Base-by-base conservation (phyloP, 1,140 invertebrate species). In the Eupristina koningsbergeri region DNA sequence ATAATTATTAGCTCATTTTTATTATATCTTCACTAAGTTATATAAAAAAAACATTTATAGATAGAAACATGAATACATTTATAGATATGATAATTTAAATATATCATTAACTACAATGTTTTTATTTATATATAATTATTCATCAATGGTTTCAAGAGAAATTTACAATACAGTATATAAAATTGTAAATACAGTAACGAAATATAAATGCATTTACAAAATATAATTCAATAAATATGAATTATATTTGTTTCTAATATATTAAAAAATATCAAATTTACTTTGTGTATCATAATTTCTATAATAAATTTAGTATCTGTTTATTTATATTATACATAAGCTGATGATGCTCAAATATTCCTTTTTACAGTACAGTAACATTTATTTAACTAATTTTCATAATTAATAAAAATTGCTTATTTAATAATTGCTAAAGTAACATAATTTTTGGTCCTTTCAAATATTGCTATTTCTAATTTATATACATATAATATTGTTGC, bases 361-460 rank as follows among this genome's bases (percentile, higher is more conserved):
- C 11, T 53, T 3, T 53, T 53, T 17, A 19, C 63, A 73, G 63
- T 74, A 79, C 63, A 84, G 29, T 74, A 84, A 84, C 39, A 64
- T 19, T 69, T 80, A 63, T 19, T 47, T 0, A 73, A 29, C 8
- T 79, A 73, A 8, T 8, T 71, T 50, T 77, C 45, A 47, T 31
- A 15, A 78, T 83, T 53, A 31, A 74, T 80, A 74, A 61, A 80
- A 80, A 75, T 80, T 15, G 41, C n/a, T 5, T 84, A 80, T 67
- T 0, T 67, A 75, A 84, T 41, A 80, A 80, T 79, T 80, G 6
- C 8, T 75, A 80, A 73, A 79, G 77, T 83, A 78, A 80, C 39
- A 22, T 84, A 73, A 84, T 84, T 84, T 84, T 84, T 84, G 83
- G 83, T 84, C 83, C 83, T 17, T 84, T 84, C 39, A 39, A 80